A percentile compares a stretch with the other conserved stretches of the same genome.
Evolutionary conservation across 2,888 invertebrate species (phyloP).

Genomic region (Phyllotreta striolata): DNA sequence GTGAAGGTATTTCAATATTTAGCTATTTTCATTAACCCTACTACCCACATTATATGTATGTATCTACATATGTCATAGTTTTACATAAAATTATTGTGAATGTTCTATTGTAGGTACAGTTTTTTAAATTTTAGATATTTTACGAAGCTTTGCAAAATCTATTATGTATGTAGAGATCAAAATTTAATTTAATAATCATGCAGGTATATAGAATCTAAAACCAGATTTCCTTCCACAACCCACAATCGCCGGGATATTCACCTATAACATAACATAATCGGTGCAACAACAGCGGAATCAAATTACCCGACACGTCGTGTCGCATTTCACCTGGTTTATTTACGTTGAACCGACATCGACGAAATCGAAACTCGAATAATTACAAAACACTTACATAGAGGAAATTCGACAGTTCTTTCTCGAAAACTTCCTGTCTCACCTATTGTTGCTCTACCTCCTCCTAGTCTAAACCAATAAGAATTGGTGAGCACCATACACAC

Average conservation of each 20-base stretch:
- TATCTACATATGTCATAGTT: no score
- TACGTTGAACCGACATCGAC: slow-evolving; percentile 30
- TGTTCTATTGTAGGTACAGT: no score
- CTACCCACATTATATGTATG: neutral
- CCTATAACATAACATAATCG: slow-evolving; percentile 45
- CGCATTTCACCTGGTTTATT: slow-evolving; percentile 45
- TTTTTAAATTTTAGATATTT: no score
- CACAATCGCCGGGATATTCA: slow-evolving; percentile 46
- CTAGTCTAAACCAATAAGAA: slow-evolving; percentile 46
- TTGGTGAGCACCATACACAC: slow-evolving; percentile 42
- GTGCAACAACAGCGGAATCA: slow-evolving; percentile 48
- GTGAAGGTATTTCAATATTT: neutral
- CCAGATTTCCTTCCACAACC: slow-evolving; percentile 29
- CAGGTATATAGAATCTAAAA: slow-evolving; percentile 28
- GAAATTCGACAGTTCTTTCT: slow-evolving; percentile 45
- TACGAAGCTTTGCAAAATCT: no score
- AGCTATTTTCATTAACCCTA: no score
- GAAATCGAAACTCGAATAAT: slow-evolving; percentile 42
- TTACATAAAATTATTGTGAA: no score
- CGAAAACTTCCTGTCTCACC: slow-evolving; percentile 42
- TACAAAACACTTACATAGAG: slow-evolving; percentile 41
- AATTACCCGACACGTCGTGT: slow-evolving; percentile 41
- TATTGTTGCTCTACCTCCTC: slow-evolving; percentile 46
- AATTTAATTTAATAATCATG: slow-evolving; percentile 8
- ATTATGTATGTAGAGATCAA: no score